Evolutionary conservation across 1,140 invertebrate species (phyloP), one percentile per base, ranked within the genome.

Genomic region (Mactra quadrangularis): DNA sequence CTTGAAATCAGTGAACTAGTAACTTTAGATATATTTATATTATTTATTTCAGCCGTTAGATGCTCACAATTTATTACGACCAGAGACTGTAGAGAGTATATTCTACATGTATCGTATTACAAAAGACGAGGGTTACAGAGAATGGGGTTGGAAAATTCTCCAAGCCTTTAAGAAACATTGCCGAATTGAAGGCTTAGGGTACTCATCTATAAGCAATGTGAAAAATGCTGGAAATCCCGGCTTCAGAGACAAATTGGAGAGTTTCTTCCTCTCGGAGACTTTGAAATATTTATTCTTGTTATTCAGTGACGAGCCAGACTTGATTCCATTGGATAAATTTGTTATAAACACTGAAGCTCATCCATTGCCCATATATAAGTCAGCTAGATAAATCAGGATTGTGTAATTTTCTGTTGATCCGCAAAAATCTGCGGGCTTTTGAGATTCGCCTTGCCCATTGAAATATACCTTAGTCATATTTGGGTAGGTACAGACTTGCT

Each of bases 301-400:
- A 83, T 99, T 99, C 95, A 97, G 97, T 77, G 98, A 99, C 87
- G 98, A 99, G 62, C 71, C 76, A 90, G 95, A 96, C 75, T 94
- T 99, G 75, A 95, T 99, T 85, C 96, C 97, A 4, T 94, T 99
- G 35, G 97, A 99, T 92, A 95, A 99, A 88, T 99, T 97, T 97
- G 98, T 99, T 6, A 98, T 99, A 94, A 99, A 99, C 92, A 99
- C 98, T 0, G 99, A 99, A 94, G 99, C 97, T 31, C 99, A 99
- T 94, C 97, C 98, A 15, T 94, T 99, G 84, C 98, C 98, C 27
- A 96, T 99, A 82, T 96, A 90, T 84, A 70, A 70, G 41, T 68
- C 64, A 52, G 64, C 45, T 6, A 47, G 19, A 41, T 68, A 27
- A 68, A 35, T 4, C 4, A n/a, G n/a, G n/a, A n/a, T n/a, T n/a